Evolutionary conservation across 1,140 invertebrate genomes (phyloP).

Genomic region (Manduca sexta): DNA sequence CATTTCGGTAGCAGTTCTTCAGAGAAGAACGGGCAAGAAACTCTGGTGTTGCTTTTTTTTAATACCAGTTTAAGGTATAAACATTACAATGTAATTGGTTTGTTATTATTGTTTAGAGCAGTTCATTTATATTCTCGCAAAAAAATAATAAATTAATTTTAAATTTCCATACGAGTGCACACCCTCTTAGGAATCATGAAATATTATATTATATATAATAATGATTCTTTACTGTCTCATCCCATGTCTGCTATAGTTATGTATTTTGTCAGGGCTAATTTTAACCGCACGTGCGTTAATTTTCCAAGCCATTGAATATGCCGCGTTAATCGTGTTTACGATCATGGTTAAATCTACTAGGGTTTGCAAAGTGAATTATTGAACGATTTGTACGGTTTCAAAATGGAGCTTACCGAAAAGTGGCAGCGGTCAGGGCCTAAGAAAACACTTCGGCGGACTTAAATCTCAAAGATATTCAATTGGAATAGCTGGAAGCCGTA

Average conservation of each 20-base stretch:
- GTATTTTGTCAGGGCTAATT: conserved; percentile 18
- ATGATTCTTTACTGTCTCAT: background rate
- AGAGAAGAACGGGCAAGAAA: background rate
- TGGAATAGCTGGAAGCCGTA: no score
- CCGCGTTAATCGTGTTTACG: conserved; percentile 13
- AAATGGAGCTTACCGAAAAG: no score
- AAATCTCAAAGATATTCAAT: no score
- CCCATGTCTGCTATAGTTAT: background rate
- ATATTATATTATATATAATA: background rate
- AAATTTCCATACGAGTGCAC: no score
- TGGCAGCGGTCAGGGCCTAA: background rate
- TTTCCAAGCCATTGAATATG: conserved; percentile 21
- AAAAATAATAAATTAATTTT: no score
- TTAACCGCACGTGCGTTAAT: conserved; percentile 26
- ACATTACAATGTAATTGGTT: background rate
- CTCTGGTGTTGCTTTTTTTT: background rate
- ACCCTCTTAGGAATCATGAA: no score
- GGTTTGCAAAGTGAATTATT: conserved; percentile 12
- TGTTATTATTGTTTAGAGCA: no score
- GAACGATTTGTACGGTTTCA: background rate
- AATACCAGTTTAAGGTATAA: background rate
- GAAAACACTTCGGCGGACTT: background rate
- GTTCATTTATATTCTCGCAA: no score
- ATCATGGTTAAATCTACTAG: conserved; percentile 11
- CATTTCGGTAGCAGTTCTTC: no score